These are phyloP conservation scores for Drosophila emarginata DNA, from an alignment of 2,888 invertebrate genomes.

Conservation along the genomic window DNA sequence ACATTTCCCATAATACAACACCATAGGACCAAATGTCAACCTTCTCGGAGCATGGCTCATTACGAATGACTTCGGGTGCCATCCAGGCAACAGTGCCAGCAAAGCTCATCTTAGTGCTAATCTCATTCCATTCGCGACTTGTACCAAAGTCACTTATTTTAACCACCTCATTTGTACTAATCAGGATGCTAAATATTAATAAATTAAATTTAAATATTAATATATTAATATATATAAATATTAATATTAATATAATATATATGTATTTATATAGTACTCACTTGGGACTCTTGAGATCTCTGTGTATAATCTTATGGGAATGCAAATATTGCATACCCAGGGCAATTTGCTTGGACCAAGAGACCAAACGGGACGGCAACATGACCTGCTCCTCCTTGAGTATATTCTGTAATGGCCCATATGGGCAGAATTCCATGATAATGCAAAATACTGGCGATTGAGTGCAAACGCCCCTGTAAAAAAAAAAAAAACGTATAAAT, in stretches of 20 bases:
- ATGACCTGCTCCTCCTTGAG: slow-evolving; percentile 92
- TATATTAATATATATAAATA: too few relatives aligned
- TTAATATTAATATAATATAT: too few relatives aligned
- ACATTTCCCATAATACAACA: slow-evolving; percentile 98
- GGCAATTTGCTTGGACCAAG: slow-evolving; percentile 98
- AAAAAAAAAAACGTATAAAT: neutral
- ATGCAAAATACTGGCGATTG: slow-evolving; percentile 96
- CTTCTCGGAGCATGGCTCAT: slow-evolving; percentile 98
- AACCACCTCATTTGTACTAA: slow-evolving; percentile 90
- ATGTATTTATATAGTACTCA: slow-evolving; percentile 84
- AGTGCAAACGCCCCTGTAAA: slow-evolving; percentile 93
- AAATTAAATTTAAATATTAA: too few relatives aligned
- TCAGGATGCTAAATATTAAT: slow-evolving; percentile 87
- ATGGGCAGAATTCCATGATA: slow-evolving; percentile 99
- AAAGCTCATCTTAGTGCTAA: slow-evolving; percentile 98
- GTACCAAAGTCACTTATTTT: slow-evolving; percentile 99
- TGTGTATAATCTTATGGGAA: slow-evolving; percentile 97
- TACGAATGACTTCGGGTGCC: slow-evolving; percentile 99
- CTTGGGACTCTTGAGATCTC: slow-evolving; percentile 99
- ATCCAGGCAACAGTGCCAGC: slow-evolving; percentile 99
- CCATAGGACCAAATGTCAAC: slow-evolving; percentile 99
- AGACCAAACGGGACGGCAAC: slow-evolving; percentile 92
- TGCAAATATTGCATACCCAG: slow-evolving; percentile 98
- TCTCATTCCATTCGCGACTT: slow-evolving; percentile 96
- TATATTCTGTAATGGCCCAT: slow-evolving; percentile 96